A percentile compares a stretch with the other conserved stretches of the same genome.
These are phyloP conservation scores for Neria commutata DNA, from an alignment of 2,888 invertebrate genomes.

Conservation along the genomic window DNA sequence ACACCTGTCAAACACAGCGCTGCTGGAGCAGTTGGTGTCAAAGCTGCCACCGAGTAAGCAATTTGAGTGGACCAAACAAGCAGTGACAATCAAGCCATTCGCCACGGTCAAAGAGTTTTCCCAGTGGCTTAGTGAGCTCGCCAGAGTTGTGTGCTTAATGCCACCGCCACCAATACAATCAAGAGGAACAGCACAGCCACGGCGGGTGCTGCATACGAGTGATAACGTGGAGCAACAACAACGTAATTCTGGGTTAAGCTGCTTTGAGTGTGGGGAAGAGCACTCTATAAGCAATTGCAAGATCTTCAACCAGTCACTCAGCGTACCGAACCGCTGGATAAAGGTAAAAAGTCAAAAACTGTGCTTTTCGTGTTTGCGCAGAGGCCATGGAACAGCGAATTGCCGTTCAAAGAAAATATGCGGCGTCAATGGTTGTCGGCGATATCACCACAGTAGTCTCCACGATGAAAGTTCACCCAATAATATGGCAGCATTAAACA, in stretches of 20 bases:
- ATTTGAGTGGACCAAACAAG: constrained; percentile 14
- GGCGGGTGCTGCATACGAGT: constrained; percentile 3
- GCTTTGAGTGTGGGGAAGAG: constrained; percentile 3
- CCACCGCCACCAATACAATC: neutral
- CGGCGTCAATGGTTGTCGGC: constrained; percentile 15
- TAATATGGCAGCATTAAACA: too few species aligned
- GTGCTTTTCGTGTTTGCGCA: constrained; percentile 19
- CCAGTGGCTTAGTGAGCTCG: constrained; percentile 11
- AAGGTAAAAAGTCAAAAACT: constrained; percentile 10
- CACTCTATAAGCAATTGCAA: constrained; percentile 6
- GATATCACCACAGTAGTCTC: constrained; percentile 10
- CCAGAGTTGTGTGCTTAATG: constrained; percentile 5
- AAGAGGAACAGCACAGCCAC: constrained; percentile 6
- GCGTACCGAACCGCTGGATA: constrained; percentile 5
- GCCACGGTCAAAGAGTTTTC: constrained; percentile 3
- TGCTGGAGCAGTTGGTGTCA: constrained; percentile 18
- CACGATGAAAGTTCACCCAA: neutral
- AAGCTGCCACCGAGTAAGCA: constrained; percentile 9
- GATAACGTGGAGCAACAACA: neutral
- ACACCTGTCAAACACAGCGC: too few species aligned
- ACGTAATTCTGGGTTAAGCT: too few species aligned
- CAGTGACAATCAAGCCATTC: neutral
- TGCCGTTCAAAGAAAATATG: constrained; percentile 9
- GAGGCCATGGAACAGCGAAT: constrained; percentile 1
- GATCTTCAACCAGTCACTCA: neutral